Evolutionary conservation across 2,113 vertebrate genomes (phyloP).

Genomic region (Colinus virginianus): DNA sequence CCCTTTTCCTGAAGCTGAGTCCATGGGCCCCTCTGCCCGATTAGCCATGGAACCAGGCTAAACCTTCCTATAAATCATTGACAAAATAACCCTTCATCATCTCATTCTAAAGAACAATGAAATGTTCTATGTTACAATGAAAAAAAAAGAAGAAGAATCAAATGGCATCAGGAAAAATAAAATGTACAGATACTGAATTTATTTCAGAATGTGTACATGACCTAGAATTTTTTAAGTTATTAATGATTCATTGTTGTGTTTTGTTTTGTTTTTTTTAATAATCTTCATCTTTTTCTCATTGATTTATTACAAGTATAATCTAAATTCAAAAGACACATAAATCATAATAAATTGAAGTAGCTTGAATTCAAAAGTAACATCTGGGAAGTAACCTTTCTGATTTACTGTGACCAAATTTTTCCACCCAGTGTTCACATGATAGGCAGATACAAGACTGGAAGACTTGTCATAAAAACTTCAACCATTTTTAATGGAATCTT

Average conservation of each 20-base stretch:
- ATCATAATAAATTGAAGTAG: background rate
- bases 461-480: background rate
- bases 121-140: background rate
- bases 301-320: background rate
- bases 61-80: background rate
- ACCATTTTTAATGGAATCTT: background rate
- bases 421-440: background rate
- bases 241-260: background rate
- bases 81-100: background rate
- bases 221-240: background rate
- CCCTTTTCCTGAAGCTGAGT: too few species aligned
- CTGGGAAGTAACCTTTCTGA: background rate
- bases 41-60: too few species aligned
- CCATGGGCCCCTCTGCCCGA: too few species aligned
- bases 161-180: background rate
- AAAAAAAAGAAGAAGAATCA: background rate
- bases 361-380: background rate
- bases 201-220: background rate
- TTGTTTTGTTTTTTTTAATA: constrained; percentile 8
- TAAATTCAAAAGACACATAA: background rate
- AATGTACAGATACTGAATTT: accelerated
- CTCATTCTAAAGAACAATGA: background rate
- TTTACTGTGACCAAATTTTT: background rate
- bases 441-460: background rate
- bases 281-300: background rate